Evolutionary conservation across 2,113 vertebrate genomes (phyloP), one percentile per base, ranked within the genome.

Genomic region (Myrmophylax atrothorax): DNA sequence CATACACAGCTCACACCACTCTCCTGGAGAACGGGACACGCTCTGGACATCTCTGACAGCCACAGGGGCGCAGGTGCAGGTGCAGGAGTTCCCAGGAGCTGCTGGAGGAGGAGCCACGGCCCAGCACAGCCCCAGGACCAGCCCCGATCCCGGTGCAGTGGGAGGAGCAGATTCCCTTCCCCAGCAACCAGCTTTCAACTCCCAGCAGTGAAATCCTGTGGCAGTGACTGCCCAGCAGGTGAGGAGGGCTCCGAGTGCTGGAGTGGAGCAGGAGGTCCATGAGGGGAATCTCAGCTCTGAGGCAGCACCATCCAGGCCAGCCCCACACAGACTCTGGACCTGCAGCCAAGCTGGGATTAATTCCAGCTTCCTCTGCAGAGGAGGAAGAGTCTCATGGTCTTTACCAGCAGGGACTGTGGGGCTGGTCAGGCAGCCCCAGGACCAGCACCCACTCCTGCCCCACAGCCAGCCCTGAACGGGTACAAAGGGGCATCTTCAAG

Each of bases 201-300:
- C 38, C 13, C 3, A 42, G 59, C 59, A 80, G 59, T 33, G 47
- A 16, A 60, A 33, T 2, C 7, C 17, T 10, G 72, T 0, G 56
- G 40, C 17, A 33, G 24, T 31, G 1, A 33, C 87, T 63, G 53
- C 86, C 35, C 1, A 2, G 44, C 0, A 14, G 18, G 52, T 26
- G 16, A 19, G 18, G 14, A 16, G 0, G 17, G 70, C 44, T 63
- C 17, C 2, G 0, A 0, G 31, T 4, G 33, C 67, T 5, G 38
- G 53, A 35, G 18, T 5, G 1, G 26, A 59, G 28, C 12, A 40
- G 18, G 46, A 40, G 53, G 7, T 17, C 10, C 0, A 13, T 19
- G 13, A n/a, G 68, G 31, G 44, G 38, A 84, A 25, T 18, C 58
- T 62, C 64, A 4, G 37, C 69, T 24, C 6, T 22, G 56, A 33